Evolutionary conservation across 2,888 invertebrate genomes (phyloP).

Genomic region (Venustoraphidia nigricollis): DNA sequence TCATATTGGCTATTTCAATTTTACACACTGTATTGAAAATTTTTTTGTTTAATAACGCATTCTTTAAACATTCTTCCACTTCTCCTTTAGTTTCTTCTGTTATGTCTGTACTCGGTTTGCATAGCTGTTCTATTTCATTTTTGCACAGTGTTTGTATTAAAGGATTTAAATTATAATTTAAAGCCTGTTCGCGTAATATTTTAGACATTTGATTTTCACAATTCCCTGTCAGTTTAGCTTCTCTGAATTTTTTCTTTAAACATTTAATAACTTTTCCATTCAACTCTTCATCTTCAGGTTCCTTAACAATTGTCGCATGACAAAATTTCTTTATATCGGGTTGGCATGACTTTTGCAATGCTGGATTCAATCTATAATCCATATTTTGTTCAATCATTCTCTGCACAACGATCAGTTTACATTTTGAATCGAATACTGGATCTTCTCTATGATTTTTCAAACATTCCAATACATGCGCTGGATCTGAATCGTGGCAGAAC

Average conservation of each 20-base stretch:
- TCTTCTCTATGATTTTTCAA: slow-evolving; percentile 66
- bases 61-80: slow-evolving; percentile 86
- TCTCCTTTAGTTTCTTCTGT: slow-evolving; percentile 39
- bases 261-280: slow-evolving; percentile 77
- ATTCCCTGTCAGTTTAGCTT: slow-evolving; percentile 50
- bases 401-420: slow-evolving; percentile 69
- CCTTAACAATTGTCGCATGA: slow-evolving; percentile 27
- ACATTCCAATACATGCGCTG: slow-evolving; percentile 56
- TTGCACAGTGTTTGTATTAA: slow-evolving; percentile 68
- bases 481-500: slow-evolving; percentile 63
- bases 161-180: slow-evolving; percentile 85
- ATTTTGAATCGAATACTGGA: slow-evolving; percentile 64
- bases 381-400: slow-evolving; percentile 81
- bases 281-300: slow-evolving; percentile 47
- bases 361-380: slow-evolving; percentile 80
- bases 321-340: slow-evolving; percentile 67
- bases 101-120: slow-evolving; percentile 32
- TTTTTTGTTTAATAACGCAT: slow-evolving; percentile 55
- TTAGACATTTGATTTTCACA: slow-evolving; percentile 74
- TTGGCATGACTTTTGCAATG: slow-evolving; percentile 65
- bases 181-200: slow-evolving; percentile 72
- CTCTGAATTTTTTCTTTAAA: slow-evolving; percentile 64
- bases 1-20: slow-evolving; percentile 72
- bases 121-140: slow-evolving; percentile 51
- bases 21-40: slow-evolving; percentile 63